Evolutionary conservation across 2,888 invertebrate genomes (phyloP), one percentile per base, ranked within the genome.

Genomic region (Andrena bicolor): DNA sequence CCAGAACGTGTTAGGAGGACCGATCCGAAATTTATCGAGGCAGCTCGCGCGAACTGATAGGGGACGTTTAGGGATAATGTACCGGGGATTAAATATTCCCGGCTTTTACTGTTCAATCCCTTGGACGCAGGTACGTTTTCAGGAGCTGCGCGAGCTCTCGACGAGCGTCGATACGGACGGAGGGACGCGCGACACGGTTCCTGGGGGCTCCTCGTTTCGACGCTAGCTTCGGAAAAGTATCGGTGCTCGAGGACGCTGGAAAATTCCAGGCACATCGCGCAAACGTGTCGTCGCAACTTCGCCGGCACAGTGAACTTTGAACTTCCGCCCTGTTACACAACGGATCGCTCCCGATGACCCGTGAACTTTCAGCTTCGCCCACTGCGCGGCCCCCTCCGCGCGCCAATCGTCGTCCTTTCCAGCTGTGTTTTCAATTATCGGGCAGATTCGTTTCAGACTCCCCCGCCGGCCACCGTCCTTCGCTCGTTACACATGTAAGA

Each of bases 371-470:
- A 70, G 82, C 58, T 78, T 79, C 75, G 79, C 64, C 66, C 71
- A 0, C 41, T 41, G 41, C 41, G 3, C 41, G 3, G 1, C 66
- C 2, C 20, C 20, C 58, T 35, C 35, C 8, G 28, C 32, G 63
- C 60, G 63, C 60, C 74, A 81, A 81, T 86, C 86, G 77, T 70
- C 69, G 78, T 76, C 72, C 69, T 74, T 76, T 70, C 78, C 77
- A 80, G 84, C 83, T 85, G 82, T 79, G 80, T 88, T 88, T 86
- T 88, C 88, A 87, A 88, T 88, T 88, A 87, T 88, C 83, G 84
- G 63, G 61, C 76, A 86, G 83, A 86, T 86, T 87, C 81, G 80
- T 80, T 81, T 58, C 66, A 61, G 75, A 76, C 41, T 76, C 60
- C 70, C 28, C 16, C 69, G 23, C 48, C 23, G n/a, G 1, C 30